Evolutionary conservation across 2,113 vertebrate species (phyloP), one percentile per base, ranked within the genome.

Genomic region (Pseudorasbora parva): DNA sequence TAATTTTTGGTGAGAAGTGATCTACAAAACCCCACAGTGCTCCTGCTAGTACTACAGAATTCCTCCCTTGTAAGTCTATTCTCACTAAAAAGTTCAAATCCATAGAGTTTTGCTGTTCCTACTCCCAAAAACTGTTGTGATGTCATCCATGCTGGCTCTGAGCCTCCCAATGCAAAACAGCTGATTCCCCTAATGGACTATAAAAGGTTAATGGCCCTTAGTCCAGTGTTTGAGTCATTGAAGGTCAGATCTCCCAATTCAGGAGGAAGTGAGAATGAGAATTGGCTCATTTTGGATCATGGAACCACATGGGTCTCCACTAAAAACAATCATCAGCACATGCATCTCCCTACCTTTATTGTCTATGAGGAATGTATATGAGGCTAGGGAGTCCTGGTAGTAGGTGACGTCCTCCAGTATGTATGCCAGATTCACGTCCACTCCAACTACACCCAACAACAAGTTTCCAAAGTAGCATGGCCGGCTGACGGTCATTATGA

Each of bases 341-440:
- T 9, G 5, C 5, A 21, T 75, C 45, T 30, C n/a, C 49, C 11
- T 90, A 99, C 98, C 98, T 98, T 99, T 99, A 90, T 99, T 97
- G 91, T 99, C 97, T 14, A 99, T 99, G 84, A 99, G 97, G 90
- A 98, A 99, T 0, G 98, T 99, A 91, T 99, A 99, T 27, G 98
- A 99, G 6, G 97, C 97, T 93, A 99, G 90, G 0, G 97, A 98
- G 89, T 99, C 98, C 85, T 99, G 98, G 86, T 99, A 99, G 89
- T 99, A 99, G 0, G 98, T 99, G 88, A 99, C 98, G 2, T 99
- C 98, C 91, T 99, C 98, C 77, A 99, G 91, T 87, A 99, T 99
- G 72, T 99, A 99, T 0, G 98, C 98, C 15, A 99, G 94, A 76
- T 99, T 99, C 82, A 99, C 98, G 1, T 99, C 98, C 6, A 99